Percentiles rank a stretch among this genome's conserved stretches.
Conservation (phyloP, 2,797 vertebrate species). For the Microctenopoma steveboyesi region DNA sequence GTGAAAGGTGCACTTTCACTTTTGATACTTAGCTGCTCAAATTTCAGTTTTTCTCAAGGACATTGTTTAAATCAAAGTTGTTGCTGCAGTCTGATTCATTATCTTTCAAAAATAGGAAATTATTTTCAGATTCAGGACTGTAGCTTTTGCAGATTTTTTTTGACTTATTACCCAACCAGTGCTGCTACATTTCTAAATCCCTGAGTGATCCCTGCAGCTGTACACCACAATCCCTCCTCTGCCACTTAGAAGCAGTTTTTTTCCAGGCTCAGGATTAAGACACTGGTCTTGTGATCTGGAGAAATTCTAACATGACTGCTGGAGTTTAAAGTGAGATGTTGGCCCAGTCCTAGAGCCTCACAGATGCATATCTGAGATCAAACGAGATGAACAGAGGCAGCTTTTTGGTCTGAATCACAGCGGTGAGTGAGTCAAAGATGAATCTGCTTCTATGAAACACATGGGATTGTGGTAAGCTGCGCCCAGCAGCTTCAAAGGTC, state of each 20-base stretch:
- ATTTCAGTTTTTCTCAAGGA: background rate
- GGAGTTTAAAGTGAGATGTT: slow-evolving; percentile 7
- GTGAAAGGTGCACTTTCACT: background rate
- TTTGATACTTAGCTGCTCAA: background rate
- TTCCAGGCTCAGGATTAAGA: background rate
- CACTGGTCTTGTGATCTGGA: slow-evolving; percentile 12
- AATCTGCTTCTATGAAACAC: slow-evolving; percentile 48
- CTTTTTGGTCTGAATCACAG: slow-evolving; percentile 31
- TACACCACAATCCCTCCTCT: background rate
- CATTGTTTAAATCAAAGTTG: background rate
- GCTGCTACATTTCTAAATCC: background rate
- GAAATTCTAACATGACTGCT: background rate
- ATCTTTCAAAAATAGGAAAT: too few relatives aligned
- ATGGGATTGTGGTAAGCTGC: slow-evolving; percentile 52
- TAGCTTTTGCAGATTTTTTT: too few relatives aligned
- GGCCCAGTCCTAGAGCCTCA: slow-evolving; percentile 1
- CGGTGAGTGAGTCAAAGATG: slow-evolving; percentile 48
- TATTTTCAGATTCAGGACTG: too few relatives aligned
- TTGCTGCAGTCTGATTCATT: too few relatives aligned
- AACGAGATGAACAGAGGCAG: slow-evolving; percentile 25
- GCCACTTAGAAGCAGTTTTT: background rate
- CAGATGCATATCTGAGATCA: slow-evolving; percentile 49
- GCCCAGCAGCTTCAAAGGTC: slow-evolving; percentile 56
- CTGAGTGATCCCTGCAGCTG: background rate
- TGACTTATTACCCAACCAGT: background rate